Base-by-base conservation (phyloP, 2,888 invertebrate species). In the Ethmia dodecea region DNA sequence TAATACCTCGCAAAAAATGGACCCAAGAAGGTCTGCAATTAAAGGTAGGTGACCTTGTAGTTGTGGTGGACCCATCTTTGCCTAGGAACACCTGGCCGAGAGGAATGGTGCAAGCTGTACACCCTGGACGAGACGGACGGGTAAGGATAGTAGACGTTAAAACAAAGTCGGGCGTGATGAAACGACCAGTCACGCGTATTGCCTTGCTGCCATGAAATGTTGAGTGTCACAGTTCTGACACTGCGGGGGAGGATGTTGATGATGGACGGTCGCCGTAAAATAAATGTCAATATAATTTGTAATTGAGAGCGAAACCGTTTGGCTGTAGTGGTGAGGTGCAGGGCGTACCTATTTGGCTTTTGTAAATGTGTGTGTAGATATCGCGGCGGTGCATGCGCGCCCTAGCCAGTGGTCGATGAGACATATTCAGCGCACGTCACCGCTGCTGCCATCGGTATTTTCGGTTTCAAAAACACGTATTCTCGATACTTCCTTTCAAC, bases 41-140 rank as follows among this genome's bases (percentile, higher is more conserved):
- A 27, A 12, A n/a, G 12, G 29, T 29, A 1, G 18, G 18, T 5
- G 18, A 18, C 8, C 18, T 31, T 8, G 40, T 43, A 2, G 9
- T 40, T 5, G 5, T 26, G 5, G 18, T 8, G 18, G 18, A 18
- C 4, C 18, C 18, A 8, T 5, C 4, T 8, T 8, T 18, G 18
- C 5, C 4, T 5, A 4, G 18, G 8, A 8, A 4, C 18, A 5
- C 18, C 5, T 18, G 18, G 18, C 18, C 8, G 18, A 4, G 8
- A 4, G 18, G 18, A 5, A 8, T 18, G 8, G 18, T 18, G 28
- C 13, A 14, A 8, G 28, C 28, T 6, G 11, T 10, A 15, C 28
- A 28, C 15, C 9, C 28, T 3, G 28, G 28, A 4, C 3, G 5
- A 8, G 28, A 28, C n/a, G 28, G 28, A 4, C 13, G 28, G 14